Base-by-base conservation (phyloP, 2,888 invertebrate species). In the Agapetus fuscipes region DNA sequence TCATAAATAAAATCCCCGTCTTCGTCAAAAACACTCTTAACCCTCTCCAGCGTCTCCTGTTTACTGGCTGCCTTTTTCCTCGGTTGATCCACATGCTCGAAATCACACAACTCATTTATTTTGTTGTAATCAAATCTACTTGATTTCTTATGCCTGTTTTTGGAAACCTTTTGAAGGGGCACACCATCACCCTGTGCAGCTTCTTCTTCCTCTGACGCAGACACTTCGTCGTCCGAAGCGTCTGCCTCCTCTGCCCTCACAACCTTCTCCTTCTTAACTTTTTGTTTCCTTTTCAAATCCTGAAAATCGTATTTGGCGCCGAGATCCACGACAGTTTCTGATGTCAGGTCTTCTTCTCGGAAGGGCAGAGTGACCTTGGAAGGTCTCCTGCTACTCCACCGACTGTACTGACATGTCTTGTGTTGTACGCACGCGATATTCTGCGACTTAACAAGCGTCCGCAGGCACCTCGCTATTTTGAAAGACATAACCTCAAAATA, bases 1-100 rank as follows among this genome's bases (percentile, higher is more conserved):
- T 71, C 72, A 55, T 72, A 80, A 39, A 76, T 62, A 37, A 76
- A 59, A 50, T 73, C 68, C 39, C 71, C 69, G 40, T 68, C 62
- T 40, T 66, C 60, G 56, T 72, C 65, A 53, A 75, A 69, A 2
- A 71, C 62, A 51, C 71, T 71, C 50, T 63, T 52, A 56, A 57
- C 46, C 53, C 60, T 30, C 7, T 30, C n/a, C 3, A 10, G n/a
- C 53, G 50, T 66, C 4, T 4, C 5, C 9, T 20, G 5, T 6
- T 20, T 20, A 20, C 5, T 20, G 20, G 20, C 20, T 4, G 9
- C 9, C 20, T 20, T 20, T 6, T 17, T 11, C 14, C 29, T 28
- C 15, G n/a, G n/a, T n/a, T n/a, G n/a, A n/a, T n/a, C n/a, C n/a
- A n/a, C n/a, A n/a, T n/a, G n/a, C n/a, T n/a, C n/a, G n/a, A n/a